Percentiles rank a stretch among this genome's conserved stretches.
Conservation (phyloP, 2,797 vertebrate genomes). For the Propithecus deckenii region DNA sequence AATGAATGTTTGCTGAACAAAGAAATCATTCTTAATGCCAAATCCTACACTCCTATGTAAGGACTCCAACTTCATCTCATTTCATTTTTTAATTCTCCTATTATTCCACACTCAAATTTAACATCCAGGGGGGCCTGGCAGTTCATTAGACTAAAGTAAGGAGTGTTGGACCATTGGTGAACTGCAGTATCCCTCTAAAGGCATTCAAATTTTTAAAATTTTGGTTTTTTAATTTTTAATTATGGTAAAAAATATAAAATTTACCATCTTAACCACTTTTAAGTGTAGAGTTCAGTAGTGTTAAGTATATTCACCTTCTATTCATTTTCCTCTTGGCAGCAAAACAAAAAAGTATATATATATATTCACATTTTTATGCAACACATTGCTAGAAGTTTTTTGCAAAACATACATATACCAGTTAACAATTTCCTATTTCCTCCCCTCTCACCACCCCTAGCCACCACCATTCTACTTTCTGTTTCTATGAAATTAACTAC, state of each 20-base stretch:
- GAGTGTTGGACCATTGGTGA: neutral
- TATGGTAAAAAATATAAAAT: neutral
- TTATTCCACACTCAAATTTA: neutral
- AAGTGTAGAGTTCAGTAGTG: neutral
- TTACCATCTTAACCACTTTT: neutral
- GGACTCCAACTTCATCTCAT: neutral
- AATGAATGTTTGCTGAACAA: neutral
- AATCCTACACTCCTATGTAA: neutral
- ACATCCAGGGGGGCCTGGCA: neutral
- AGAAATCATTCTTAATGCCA: neutral
- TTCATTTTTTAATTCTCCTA: neutral
- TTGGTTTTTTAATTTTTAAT: neutral
- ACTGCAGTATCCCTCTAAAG: neutral
- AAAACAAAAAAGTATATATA: neutral
- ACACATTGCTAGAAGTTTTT: neutral
- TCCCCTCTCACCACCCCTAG: neutral
- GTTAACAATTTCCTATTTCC: neutral
- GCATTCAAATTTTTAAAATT: neutral
- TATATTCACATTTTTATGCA: neutral
- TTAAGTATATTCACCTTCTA: neutral
- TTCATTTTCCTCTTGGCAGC: neutral
- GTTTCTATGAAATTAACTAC: neutral
- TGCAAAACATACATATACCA: neutral
- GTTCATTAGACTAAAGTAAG: neutral
- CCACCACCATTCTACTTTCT: neutral